Base-by-base conservation (phyloP, 2,797 vertebrate genomes). In the Gobionotothen gibberifrons region DNA sequence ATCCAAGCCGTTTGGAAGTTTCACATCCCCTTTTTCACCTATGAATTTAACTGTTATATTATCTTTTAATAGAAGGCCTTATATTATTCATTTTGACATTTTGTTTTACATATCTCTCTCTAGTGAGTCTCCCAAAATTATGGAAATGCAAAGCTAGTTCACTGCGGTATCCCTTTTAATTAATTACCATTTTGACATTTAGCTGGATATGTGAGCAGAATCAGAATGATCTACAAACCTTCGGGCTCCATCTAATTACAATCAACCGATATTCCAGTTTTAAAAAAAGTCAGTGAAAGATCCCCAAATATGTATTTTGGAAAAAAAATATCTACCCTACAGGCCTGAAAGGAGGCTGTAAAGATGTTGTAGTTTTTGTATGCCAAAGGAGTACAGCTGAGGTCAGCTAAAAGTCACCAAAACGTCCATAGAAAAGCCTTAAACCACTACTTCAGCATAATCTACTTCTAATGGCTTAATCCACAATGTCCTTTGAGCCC, bases 371-470 rank as follows among this genome's bases (percentile, higher is more conserved):
- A 43, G 43, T 26, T 53, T 52, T 11, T 43, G 22, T 21, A 49
- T 26, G 26, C 26, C 26, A 26, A 26, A 26, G 21, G 21, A 21
- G 26, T 26, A 26, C 26, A 26, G 26, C 26, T 26, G 26, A 26
- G 26, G 26, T 26, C 4, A 26, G 26, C 26, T 26, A 26, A 5
- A 26, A 44, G 39, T 53, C 1, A 55, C 1, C 3, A 46, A 21
- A 21, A 44, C 1, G 46, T 54, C 29, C 40, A 48, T 6, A 22
- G 14, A 73, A 53, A 53, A 16, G 14, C 70, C 39, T 81, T 6
- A 53, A 57, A 52, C 32, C 10, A 16, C 32, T 1, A 9, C 43
- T 58, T 19, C 48, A 48, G 11, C n/a, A 29, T 62, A 32, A 32
- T 57, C 3, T 43, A 21, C 36, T 26, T 48, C 19, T 70, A 16